A percentile compares a stretch with the other conserved stretches of the same genome.
Evolutionary conservation across 1,140 invertebrate genomes (phyloP).

Genomic region (Drosophila ananassae): DNA sequence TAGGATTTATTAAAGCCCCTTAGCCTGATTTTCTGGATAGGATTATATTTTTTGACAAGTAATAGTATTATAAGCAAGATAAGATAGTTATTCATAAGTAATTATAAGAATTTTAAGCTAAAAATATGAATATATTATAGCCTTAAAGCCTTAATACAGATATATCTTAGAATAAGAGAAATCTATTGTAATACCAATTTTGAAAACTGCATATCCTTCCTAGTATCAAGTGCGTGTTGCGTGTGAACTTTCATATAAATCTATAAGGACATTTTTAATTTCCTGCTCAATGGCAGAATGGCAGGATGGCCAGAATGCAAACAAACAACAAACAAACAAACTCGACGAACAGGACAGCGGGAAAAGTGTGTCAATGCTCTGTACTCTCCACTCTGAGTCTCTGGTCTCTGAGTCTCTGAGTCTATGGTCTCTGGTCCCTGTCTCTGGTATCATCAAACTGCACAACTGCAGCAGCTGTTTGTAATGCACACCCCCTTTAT

Average conservation of each 20-base stretch:
- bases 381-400: neutral
- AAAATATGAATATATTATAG: too few relatives aligned
- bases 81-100: too few relatives aligned
- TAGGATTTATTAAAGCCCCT: too few relatives aligned
- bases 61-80: too few relatives aligned
- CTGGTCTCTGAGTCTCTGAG: neutral
- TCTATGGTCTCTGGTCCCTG: neutral
- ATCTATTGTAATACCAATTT: neutral
- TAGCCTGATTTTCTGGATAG: too few relatives aligned
- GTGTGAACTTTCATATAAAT: slow-evolving; percentile 36
- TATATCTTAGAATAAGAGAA: too few relatives aligned
- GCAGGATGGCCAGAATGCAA: slow-evolving; percentile 34
- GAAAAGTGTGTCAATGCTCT: slow-evolving; percentile 52
- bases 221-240: neutral
- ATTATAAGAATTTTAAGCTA: too few relatives aligned
- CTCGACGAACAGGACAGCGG: slow-evolving; percentile 1
- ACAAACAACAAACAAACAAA: slow-evolving; percentile 35
- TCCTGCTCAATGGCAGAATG: slow-evolving; percentile 37
- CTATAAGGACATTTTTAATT: slow-evolving; percentile 62
- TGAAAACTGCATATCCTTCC: neutral
- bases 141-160: too few relatives aligned
- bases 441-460: slow-evolving; percentile 16
- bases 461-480: slow-evolving; percentile 33
- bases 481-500: slow-evolving; percentile 6
- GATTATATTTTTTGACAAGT: too few relatives aligned